These are phyloP conservation scores for Delia radicum DNA, from an alignment of 1,140 invertebrate genomes.

Conservation along the genomic window DNA sequence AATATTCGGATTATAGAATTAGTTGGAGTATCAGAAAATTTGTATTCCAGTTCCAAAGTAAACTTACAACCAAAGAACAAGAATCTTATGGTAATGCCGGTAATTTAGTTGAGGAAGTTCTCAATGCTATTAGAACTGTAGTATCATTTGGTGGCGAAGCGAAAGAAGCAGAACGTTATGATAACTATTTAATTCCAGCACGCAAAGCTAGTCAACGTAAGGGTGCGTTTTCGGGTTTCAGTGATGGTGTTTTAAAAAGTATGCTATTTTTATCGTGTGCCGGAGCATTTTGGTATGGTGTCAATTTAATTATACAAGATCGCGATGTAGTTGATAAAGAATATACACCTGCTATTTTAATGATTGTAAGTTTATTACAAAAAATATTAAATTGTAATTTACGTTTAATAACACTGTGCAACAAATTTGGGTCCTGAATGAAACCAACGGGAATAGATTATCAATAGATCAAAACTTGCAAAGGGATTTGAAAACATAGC, in stretches of 20 bases:
- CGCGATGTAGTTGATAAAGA: constrained; percentile 58
- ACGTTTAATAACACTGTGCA: too few species aligned
- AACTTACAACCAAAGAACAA: constrained; percentile 72
- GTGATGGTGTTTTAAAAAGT: constrained; percentile 70
- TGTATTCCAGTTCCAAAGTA: constrained; percentile 64
- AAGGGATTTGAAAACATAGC: too few species aligned
- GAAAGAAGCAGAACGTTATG: constrained; percentile 68
- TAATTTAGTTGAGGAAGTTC: constrained; percentile 81
- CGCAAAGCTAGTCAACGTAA: constrained; percentile 65
- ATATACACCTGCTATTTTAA: constrained; percentile 67
- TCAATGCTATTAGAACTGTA: constrained; percentile 71
- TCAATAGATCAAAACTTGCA: too few species aligned
- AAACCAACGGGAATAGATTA: too few species aligned
- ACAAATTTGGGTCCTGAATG: too few species aligned
- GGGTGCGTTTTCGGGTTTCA: constrained; percentile 66
- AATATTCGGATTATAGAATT: neutral
- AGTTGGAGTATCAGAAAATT: neutral
- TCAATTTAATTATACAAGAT: constrained; percentile 65
- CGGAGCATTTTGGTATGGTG: constrained; percentile 81
- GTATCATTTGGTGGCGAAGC: constrained; percentile 76
- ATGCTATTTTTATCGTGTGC: constrained; percentile 74
- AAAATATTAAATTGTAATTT: too few species aligned
- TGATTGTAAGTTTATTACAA: constrained; percentile 61
- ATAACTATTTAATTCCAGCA: constrained; percentile 62
- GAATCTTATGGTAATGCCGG: constrained; percentile 82